These are phyloP conservation scores for Amblyteles armatorius DNA, from an alignment of 2,888 invertebrate genomes.

Conservation along the genomic window DNA sequence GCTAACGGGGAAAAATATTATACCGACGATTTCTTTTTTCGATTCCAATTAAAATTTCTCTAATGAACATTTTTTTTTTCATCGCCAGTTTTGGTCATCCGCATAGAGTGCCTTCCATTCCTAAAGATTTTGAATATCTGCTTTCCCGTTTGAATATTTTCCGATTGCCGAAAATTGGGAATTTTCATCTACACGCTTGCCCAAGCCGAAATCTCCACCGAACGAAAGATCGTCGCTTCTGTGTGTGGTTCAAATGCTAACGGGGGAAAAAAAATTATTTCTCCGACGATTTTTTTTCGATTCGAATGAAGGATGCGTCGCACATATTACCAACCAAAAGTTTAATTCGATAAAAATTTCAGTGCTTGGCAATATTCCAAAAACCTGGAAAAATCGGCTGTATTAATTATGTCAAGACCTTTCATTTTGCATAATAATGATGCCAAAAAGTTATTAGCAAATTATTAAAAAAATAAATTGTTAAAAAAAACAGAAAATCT, in stretches of 20 bases:
- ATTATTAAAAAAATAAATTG: too few species aligned
- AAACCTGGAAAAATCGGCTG: too few species aligned
- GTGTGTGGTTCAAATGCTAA: slow-evolving; percentile 1
- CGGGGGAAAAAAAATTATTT: neutral
- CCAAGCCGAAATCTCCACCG: slow-evolving; percentile 2
- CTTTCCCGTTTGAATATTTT: neutral
- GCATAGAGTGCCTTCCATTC: neutral
- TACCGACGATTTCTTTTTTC: neutral
- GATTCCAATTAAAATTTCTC: neutral
- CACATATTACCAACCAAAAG: too few species aligned
- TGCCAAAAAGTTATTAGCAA: too few species aligned
- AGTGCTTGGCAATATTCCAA: too few species aligned
- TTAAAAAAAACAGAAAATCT: too few species aligned
- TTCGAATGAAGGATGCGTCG: too few species aligned
- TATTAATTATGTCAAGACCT: too few species aligned
- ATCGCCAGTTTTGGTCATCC: neutral
- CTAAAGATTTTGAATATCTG: neutral
- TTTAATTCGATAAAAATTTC: too few species aligned
- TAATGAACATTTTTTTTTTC: neutral
- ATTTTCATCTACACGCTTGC: slow-evolving; percentile 30
- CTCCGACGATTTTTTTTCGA: neutral
- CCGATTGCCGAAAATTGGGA: too few species aligned
- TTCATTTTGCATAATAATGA: too few species aligned
- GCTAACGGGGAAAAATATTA: neutral
- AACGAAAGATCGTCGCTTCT: neutral